Base-by-base conservation (phyloP, 2,113 vertebrate species). In the Peromyscus polionotus region DNA sequence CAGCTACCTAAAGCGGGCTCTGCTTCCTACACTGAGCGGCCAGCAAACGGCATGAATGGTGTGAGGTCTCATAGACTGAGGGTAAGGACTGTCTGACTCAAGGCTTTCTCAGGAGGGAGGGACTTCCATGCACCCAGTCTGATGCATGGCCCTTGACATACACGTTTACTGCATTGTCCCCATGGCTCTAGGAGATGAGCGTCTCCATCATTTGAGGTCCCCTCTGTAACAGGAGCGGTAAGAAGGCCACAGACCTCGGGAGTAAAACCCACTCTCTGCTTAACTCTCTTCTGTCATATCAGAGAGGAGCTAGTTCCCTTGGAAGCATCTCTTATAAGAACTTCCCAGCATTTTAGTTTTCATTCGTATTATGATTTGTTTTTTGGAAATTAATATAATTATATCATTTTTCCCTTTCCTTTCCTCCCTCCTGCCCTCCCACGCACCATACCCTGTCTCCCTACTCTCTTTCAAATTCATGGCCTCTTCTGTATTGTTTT, bases 81-180 rank as follows among this genome's bases (percentile, higher is more conserved):
- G 48, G 48, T 36, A 79, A 42, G 26, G 39, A 61, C 51, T 28
- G 3, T 33, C 26, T 39, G 70, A n/a, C 11, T 16, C 19, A 48
- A 10, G 42, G 33, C 10, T 33, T 61, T 3, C 7, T 3, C 14
- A 31, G 39, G 67, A 84, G 57, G 51, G 36, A n/a, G 8, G 4
- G 73, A 57, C 19, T 93, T 77, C 48, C 7, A 2, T 2, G 5
- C 6, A n/a, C 85, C 33, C 42, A 48, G n/a, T 20, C 33, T 59
- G 10, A 3, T 2, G 1, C 2, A 3, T 33, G 51, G 14, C 14
- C 6, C 51, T 65, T 76, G 19, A 45, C 42, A 17, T 7, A 7
- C 0, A 3, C 42, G 57, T 67, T 77, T 14, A 20, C 11, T 81
- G 76, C 36, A 36, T 89, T 24, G 45, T 59, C 33, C 86, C 68